Evolutionary conservation across 2,797 vertebrate genomes (phyloP).

Genomic region (Acipenser transmontanus): DNA sequence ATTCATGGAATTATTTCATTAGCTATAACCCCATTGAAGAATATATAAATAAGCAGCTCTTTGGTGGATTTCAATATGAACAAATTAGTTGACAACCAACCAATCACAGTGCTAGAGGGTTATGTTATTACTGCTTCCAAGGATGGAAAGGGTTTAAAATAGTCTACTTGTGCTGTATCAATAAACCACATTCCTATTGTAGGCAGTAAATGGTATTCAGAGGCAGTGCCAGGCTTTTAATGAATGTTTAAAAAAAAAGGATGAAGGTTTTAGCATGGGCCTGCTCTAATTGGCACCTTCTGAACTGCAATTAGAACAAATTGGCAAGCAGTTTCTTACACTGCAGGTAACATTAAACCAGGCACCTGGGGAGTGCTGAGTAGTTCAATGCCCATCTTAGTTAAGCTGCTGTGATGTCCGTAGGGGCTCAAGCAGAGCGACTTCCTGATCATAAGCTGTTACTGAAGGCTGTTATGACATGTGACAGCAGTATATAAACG

Average conservation of each 20-base stretch:
- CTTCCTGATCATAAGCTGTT: slow-evolving; percentile 62
- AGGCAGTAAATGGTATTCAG: neutral
- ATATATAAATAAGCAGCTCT: too few species aligned
- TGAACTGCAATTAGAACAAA: slow-evolving; percentile 32
- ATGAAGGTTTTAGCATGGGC: slow-evolving; percentile 1
- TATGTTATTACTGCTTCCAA: too few species aligned
- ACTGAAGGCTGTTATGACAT: slow-evolving; percentile 47
- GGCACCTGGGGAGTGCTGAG: slow-evolving; percentile 37
- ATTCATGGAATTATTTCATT: too few species aligned
- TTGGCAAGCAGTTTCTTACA: slow-evolving; percentile 34
- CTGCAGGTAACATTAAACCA: slow-evolving; percentile 23
- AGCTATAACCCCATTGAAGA: too few species aligned
- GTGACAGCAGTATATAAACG: slow-evolving; percentile 40
- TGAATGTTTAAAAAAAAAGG: neutral
- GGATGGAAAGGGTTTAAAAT: too few species aligned
- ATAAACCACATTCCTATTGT: too few species aligned
- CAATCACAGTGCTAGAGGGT: too few species aligned
- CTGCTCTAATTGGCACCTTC: slow-evolving; percentile 12
- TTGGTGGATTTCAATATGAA: too few species aligned
- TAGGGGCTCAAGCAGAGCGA: slow-evolving; percentile 45
- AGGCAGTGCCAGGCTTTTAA: neutral
- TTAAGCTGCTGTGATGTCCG: slow-evolving; percentile 10
- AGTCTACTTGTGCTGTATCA: too few species aligned
- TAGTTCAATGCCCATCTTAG: slow-evolving; percentile 29
- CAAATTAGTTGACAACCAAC: too few species aligned